Evolutionary conservation across 92 coral and sea anemone species (phyloP), one percentile per base, ranked within the genome.

Genomic region (Epizoanthus scotinus): DNA sequence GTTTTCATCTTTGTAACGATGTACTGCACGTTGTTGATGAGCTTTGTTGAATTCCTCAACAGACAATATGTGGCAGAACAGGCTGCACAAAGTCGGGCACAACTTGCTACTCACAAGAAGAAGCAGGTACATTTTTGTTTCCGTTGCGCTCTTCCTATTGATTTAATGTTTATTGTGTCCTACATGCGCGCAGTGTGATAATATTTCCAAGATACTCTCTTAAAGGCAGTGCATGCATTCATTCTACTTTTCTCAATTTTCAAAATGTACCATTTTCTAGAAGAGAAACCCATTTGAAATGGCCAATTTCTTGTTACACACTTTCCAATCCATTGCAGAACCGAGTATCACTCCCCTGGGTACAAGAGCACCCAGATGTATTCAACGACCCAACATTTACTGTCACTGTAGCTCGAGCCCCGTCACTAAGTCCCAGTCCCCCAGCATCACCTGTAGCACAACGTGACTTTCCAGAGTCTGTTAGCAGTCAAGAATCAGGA

Each of bases 281-380:
- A 47, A 47, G 52, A 47, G 2, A 47, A 9, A 10, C 52, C 52
- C 52, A 62, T 62, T 59, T 62, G 31, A 24, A 26, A 24, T 62
- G 12, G 29, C 13, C 5, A 25, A 61, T 12, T 8, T 34, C 29
- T 29, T 8, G 6, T 29, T 8, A 61, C 36, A 15, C 28, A 24
- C 5, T 18, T 13, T 62, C 4, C 10, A 60, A 12, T 62, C 67
- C 50, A 0, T 12, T 21, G 38, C 82, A 88, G 91, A 88, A 72
- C 55, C 91, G 77, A 12, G 91, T 88, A 1, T 85, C 89, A 3
- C 79, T 91, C 9, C 96, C 96, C 8, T 91, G 96, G 96, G 96
- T 91, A 5, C 85, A 91, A 14, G 96, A 89, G 21, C 92, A 91
- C 42, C 96, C 96, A 0, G 96, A 91, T 56, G 96, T 91, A 8